A percentile compares a stretch with the other conserved stretches of the same genome.
These are phyloP conservation scores for Drosophila siamana DNA, from an alignment of 2,888 invertebrate species.

Conservation along the genomic window DNA sequence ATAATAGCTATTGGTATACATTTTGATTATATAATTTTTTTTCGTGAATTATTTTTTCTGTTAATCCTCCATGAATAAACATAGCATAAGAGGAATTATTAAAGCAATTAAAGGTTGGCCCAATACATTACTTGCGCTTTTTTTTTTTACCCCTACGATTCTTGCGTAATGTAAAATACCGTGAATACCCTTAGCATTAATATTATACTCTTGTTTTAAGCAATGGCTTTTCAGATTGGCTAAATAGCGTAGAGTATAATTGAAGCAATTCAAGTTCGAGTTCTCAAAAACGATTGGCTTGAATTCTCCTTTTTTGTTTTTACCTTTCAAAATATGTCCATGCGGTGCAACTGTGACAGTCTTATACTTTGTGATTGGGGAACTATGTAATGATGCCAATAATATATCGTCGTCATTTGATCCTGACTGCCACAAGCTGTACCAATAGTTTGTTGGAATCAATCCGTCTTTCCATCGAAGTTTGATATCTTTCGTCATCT, in stretches of 20 bases:
- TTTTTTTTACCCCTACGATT: no score
- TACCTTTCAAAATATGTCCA: neutral
- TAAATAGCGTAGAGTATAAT: neutral
- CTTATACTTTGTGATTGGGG: neutral
- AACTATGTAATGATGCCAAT: constrained; percentile 20
- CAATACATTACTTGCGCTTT: no score
- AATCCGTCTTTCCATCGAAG: constrained; percentile 18
- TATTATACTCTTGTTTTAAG: neutral
- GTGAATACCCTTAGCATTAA: neutral
- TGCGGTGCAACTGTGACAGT: neutral
- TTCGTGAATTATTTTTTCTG: no score
- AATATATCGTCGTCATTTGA: neutral
- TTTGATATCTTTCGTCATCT: neutral
- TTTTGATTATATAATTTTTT: no score
- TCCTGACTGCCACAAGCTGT: constrained; percentile 9
- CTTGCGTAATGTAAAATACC: constrained; percentile 33
- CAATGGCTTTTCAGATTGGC: constrained; percentile 19
- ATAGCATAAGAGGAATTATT: neutral
- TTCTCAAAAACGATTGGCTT: neutral
- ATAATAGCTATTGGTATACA: no score
- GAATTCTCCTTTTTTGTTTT: accelerated
- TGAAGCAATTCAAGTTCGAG: constrained; percentile 38
- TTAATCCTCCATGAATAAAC: no score
- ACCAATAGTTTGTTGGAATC: constrained; percentile 2
- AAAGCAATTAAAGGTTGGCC: neutral